These are phyloP conservation scores for Pogoniulus pusillus DNA, from an alignment of 2,797 vertebrate species.

Conservation along the genomic window DNA sequence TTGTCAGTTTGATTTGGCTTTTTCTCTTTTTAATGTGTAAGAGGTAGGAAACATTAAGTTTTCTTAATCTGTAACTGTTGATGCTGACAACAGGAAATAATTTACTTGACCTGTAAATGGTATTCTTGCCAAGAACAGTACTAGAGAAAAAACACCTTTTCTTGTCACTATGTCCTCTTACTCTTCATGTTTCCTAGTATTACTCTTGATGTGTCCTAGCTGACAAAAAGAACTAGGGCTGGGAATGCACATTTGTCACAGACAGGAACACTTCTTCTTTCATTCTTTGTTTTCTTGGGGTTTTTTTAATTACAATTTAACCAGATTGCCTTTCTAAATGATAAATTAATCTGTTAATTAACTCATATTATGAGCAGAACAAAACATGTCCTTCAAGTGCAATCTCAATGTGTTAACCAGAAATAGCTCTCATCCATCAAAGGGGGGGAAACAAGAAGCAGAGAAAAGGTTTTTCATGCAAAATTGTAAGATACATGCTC, in stretches of 20 bases:
- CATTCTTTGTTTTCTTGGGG: background rate
- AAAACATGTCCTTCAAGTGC: background rate
- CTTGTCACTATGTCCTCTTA: background rate
- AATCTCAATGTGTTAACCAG: slow-evolving; percentile 12
- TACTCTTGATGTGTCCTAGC: background rate
- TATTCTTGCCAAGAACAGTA: background rate
- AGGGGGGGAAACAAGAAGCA: background rate
- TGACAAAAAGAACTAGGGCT: background rate
- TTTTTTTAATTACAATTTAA: slow-evolving; percentile 23
- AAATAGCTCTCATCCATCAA: background rate
- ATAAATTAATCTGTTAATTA: slow-evolving; percentile 21
- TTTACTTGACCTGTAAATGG: background rate
- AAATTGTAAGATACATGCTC: background rate
- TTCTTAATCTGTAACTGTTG: background rate
- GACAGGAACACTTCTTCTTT: background rate
- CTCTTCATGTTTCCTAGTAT: background rate
- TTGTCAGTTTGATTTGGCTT: background rate
- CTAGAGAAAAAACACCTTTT: background rate
- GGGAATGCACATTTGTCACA: background rate
- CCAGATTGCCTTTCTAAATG: background rate
- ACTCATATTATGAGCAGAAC: background rate
- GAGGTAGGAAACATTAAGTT: background rate
- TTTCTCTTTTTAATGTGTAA: background rate
- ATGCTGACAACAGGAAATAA: background rate
- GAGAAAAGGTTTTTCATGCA: background rate